phyloP scores from a whole-genome alignment of 2,888 invertebrate genomes.

The Drosophila testacea region DNA sequence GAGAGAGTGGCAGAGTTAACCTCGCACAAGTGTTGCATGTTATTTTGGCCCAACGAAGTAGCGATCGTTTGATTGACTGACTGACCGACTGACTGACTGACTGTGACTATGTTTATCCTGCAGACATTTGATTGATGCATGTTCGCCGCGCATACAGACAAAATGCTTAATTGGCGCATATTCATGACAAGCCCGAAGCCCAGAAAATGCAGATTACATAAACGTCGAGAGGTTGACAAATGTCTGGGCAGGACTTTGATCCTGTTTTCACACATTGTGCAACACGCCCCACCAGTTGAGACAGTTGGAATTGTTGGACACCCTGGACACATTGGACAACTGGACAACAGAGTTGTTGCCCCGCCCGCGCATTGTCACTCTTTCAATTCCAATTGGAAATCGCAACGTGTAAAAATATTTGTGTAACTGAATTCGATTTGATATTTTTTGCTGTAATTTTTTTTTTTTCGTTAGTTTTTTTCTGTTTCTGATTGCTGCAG shows the following conservation, averaged over 20 bases:
- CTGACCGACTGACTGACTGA: conserved; percentile 44
- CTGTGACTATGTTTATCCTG: conserved; percentile 64
- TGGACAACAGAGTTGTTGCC: conserved; percentile 43
- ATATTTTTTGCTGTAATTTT: conserved; percentile 34
- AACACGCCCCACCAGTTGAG: conserved; percentile 55
- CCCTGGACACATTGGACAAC: conserved; percentile 7
- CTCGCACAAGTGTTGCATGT: conserved; percentile 47
- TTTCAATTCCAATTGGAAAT: conserved; percentile 68
- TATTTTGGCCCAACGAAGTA: conserved; percentile 23
- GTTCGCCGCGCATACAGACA: conserved; percentile 66
- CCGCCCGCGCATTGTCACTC: conserved; percentile 74
- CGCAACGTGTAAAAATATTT: conserved; percentile 77
- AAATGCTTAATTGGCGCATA: conserved; percentile 78
- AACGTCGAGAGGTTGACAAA: conserved; percentile 72
- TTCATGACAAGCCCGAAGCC: conserved; percentile 56
- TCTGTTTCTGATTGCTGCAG: conserved; percentile 80
- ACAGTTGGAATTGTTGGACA: conserved; percentile 13
- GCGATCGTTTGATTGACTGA: conserved; percentile 36
- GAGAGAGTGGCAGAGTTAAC: conserved; percentile 16
- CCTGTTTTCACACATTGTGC: conserved; percentile 79
- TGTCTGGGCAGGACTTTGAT: conserved; percentile 74
- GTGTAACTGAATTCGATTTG: conserved; percentile 74
- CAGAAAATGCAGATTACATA: conserved; percentile 68
- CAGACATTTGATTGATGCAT: conserved; percentile 76
- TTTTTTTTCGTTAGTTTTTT: conserved; percentile 62